Evolutionary conservation across 2,888 invertebrate genomes (phyloP).

Genomic region (Blastobasis adustella): DNA sequence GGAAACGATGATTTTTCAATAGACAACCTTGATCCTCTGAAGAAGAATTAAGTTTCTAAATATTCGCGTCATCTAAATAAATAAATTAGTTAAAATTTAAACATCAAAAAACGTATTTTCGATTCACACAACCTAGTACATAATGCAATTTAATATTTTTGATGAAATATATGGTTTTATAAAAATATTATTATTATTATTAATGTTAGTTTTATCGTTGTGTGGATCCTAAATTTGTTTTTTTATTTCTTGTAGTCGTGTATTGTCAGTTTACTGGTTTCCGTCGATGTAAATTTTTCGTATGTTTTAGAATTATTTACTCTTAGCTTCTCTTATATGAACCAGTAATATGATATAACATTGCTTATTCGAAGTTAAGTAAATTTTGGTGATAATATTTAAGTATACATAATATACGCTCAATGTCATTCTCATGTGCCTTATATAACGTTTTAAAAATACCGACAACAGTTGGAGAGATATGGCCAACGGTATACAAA

Average conservation of each 20-base stretch:
- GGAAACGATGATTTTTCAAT: slow-evolving; percentile 95
- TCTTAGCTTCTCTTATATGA: slow-evolving; percentile 18
- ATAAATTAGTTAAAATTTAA: slow-evolving; percentile 30
- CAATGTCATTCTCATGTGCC: slow-evolving; percentile 68
- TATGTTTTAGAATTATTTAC: not conserved
- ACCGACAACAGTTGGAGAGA: no score
- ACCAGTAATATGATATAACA: slow-evolving; percentile 40
- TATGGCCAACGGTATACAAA: slow-evolving; percentile 11
- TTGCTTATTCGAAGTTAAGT: slow-evolving; percentile 20
- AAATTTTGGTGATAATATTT: slow-evolving; percentile 34
- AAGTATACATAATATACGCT: slow-evolving; percentile 34
- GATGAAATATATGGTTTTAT: slow-evolving; percentile 18
- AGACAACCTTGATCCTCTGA: slow-evolving; percentile 94
- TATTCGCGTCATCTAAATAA: slow-evolving; percentile 5
- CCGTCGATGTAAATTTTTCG: slow-evolving; percentile 10
- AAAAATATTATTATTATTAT: slow-evolving; percentile 21
- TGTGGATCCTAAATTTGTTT: slow-evolving; percentile 42
- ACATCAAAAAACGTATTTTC: slow-evolving; percentile 32
- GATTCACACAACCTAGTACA: slow-evolving; percentile 43
- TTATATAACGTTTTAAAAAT: slow-evolving; percentile 21
- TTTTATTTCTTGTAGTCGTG: slow-evolving; percentile 27
- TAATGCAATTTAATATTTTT: slow-evolving; percentile 38
- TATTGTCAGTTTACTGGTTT: slow-evolving; percentile 69
- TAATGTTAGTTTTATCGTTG: slow-evolving; percentile 33
- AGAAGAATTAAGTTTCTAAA: slow-evolving; percentile 75